Evolutionary conservation across 2,797 vertebrate species (phyloP), one percentile per base, ranked within the genome.

Genomic region (Phalloptychus januarius): DNA sequence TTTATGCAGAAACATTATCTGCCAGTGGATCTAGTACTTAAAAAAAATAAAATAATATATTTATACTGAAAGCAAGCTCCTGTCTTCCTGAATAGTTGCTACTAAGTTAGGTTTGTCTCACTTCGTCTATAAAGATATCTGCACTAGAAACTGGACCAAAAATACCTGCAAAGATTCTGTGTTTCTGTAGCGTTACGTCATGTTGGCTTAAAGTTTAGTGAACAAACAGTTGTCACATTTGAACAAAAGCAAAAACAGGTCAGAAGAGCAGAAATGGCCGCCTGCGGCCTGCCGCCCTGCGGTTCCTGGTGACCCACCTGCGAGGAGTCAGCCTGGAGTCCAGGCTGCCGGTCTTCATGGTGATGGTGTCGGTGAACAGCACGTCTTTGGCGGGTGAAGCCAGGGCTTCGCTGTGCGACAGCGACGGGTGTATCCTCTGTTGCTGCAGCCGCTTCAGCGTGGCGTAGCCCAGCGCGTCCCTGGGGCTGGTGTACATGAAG

Each of bases 351-450:
- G 97, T 97, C 94, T 99, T 99, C 98, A 99, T 99, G 7, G 98
- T 99, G 93, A 99, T 99, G 83, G 98, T 97, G 90, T 99, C 98
- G 0, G 98, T 98, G 86, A 99, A 99, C 33, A 99, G 95, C 76
- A 99, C 98, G 0, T 99, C 98, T 94, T 99, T 99, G 84, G 98
- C 98, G 11, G 98, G 98, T 13, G 98, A 99, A 36, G 98, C 97
- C 71, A 99, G 91, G 0, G 97, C 98, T 93, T 99, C 98, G 0
- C 98, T 99, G 89, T 99, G 98, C 33, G 98, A 99, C 77, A 99
- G 86, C 31, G 98, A 99, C 0, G 97, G 96, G 87, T 99, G 98
- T 94, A 99, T 99, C 81, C 98, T 96, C 93, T 99, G 98, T 86
- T 99, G 98, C 83, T 99, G 98, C 28, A 99, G 95, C 92, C 97